These are phyloP conservation scores for Vombatus ursinus DNA, from an alignment of 2,113 vertebrate species.

Conservation along the genomic window DNA sequence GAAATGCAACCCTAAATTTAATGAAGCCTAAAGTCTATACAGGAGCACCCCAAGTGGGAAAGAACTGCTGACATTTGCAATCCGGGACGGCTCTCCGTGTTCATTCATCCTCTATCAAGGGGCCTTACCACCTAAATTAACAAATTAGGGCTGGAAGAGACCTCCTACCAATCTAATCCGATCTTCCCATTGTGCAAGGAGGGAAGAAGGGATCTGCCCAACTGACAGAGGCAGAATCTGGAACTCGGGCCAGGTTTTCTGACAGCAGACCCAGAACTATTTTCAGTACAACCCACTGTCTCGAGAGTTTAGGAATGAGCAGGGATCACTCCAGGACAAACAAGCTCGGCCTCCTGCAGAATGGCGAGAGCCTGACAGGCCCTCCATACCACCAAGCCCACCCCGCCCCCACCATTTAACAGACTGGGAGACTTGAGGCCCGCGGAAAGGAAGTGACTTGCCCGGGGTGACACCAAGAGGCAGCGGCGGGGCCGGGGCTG, in stretches of 20 bases:
- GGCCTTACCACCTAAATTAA: too few species aligned
- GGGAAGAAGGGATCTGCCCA: not conserved
- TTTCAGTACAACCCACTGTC: not conserved
- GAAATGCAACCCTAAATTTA: slow-evolving; percentile 14
- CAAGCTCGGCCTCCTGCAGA: not conserved
- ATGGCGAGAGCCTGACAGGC: not conserved
- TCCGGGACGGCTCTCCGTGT: too few species aligned
- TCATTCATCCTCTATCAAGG: not conserved
- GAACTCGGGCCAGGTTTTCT: not conserved
- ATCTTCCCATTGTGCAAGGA: not conserved
- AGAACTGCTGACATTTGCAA: not conserved
- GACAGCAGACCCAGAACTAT: not conserved
- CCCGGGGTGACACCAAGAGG: not conserved
- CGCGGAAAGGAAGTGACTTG: not conserved
- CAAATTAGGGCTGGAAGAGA: not conserved
- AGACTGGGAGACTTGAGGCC: not conserved
- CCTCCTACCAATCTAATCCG: not conserved
- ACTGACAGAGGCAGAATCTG: not conserved
- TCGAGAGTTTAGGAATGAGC: not conserved
- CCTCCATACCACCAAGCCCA: not conserved
- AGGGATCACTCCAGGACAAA: not conserved
- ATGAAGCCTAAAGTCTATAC: slow-evolving; percentile 3
- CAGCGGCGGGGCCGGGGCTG: not conserved
- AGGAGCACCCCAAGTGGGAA: not conserved
- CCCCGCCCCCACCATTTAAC: not conserved